These are phyloP conservation scores for Corydoras sp. DNA, from an alignment of 2,113 vertebrate species.

Conservation along the genomic window DNA sequence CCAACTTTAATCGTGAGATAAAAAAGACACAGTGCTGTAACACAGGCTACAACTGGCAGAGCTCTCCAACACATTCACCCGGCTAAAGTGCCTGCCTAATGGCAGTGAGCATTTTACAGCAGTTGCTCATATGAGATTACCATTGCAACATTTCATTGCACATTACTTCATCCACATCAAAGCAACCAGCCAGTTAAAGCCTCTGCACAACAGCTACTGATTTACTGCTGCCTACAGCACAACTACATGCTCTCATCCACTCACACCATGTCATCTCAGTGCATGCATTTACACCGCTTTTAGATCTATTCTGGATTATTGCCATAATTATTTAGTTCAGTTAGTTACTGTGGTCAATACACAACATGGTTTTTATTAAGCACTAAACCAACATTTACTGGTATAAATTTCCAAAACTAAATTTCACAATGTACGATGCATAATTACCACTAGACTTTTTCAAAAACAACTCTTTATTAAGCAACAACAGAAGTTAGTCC, in stretches of 20 bases:
- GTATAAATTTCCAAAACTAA: too few species aligned
- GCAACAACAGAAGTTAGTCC: too few species aligned
- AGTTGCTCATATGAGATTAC: constrained; percentile 56
- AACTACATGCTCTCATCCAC: constrained; percentile 16
- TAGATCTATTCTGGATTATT: background rate
- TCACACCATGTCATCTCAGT: background rate
- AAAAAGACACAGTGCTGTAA: background rate
- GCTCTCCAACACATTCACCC: background rate
- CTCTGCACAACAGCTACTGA: constrained; percentile 61
- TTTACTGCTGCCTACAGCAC: constrained; percentile 48
- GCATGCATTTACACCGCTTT: background rate
- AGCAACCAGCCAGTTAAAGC: constrained; percentile 57
- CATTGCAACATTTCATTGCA: constrained; percentile 65
- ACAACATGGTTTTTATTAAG: background rate
- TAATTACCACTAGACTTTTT: too few species aligned
- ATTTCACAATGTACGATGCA: too few species aligned
- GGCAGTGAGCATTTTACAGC: constrained; percentile 4
- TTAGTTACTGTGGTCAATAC: background rate
- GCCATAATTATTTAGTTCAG: background rate
- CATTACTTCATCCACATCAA: constrained; percentile 71
- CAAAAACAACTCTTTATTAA: too few species aligned
- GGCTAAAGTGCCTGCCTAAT: constrained; percentile 3
- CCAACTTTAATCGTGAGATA: background rate
- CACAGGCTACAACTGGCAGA: background rate
- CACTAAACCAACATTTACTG: too few species aligned